Evolutionary conservation across 64 coral and sea anemone species (phyloP).

Genomic region (Montipora capricornis): DNA sequence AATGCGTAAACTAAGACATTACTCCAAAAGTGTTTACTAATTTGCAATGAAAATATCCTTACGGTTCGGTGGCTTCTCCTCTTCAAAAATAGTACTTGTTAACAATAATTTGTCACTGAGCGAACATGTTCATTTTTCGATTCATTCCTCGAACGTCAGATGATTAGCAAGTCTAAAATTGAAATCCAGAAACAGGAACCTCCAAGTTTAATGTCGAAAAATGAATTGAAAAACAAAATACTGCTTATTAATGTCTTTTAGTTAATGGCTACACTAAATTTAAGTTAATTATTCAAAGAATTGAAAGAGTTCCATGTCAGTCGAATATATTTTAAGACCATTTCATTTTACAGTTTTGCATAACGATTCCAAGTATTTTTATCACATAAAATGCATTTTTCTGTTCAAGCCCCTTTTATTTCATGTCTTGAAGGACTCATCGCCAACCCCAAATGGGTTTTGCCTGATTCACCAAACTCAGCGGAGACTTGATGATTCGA

Average conservation of each 20-base stretch:
- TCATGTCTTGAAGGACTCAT: not conserved
- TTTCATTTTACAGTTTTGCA: no score
- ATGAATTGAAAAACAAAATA: not conserved
- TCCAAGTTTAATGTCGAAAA: not conserved
- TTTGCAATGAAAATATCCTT: conserved; percentile 23
- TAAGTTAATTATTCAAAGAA: not conserved
- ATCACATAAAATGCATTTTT: no score
- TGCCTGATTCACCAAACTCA: not conserved
- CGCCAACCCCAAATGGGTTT: not conserved
- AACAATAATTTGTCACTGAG: not conserved
- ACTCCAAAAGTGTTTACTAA: conserved; percentile 42
- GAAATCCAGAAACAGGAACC: not conserved
- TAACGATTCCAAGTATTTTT: no score
- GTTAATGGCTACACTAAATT: not conserved
- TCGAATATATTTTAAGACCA: not conserved
- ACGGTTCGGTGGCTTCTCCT: not conserved
- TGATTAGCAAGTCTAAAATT: not conserved
- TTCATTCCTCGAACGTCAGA: not conserved
- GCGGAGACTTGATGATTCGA: not conserved
- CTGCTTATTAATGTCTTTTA: conserved; percentile 1
- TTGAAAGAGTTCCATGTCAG: not conserved
- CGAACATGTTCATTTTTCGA: not conserved
- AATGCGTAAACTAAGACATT: conserved; percentile 28
- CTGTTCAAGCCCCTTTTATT: no score
- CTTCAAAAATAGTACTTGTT: conserved; percentile 15